Evolutionary conservation across 2,888 invertebrate genomes (phyloP).

Genomic region (Sylvicola cinctus): DNA sequence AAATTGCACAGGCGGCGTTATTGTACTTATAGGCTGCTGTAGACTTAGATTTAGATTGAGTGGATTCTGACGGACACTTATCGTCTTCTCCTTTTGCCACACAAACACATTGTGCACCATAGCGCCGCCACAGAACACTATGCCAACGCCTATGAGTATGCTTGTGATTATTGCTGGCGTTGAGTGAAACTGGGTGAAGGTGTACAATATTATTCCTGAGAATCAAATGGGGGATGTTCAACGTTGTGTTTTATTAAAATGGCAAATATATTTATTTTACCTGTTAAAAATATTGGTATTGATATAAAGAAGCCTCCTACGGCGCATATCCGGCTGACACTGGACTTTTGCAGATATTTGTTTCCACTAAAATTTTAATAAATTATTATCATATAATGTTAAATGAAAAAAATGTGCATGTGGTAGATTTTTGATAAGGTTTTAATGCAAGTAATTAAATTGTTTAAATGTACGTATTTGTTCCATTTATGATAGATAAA

Average conservation of each 20-base stretch:
- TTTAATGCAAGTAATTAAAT: too few species aligned
- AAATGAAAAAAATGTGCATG: too few species aligned
- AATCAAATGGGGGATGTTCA: constrained; percentile 10
- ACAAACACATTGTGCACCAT: constrained; percentile 90
- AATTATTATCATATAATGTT: too few species aligned
- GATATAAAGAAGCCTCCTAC: constrained; percentile 88
- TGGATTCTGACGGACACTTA: constrained; percentile 36
- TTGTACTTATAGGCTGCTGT: constrained; percentile 18
- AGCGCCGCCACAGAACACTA: constrained; percentile 79
- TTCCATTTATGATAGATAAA: too few species aligned
- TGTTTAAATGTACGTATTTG: too few species aligned
- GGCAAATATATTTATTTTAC: constrained; percentile 27
- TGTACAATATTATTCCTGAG: constrained; percentile 77
- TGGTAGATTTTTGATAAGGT: too few species aligned
- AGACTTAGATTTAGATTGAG: constrained; percentile 16
- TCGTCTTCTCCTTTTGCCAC: constrained; percentile 82
- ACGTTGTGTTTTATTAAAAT: not conserved
- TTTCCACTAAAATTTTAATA: constrained; percentile 49
- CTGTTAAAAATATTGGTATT: constrained; percentile 82
- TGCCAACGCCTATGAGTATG: constrained; percentile 74
- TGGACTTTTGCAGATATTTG: constrained; percentile 81
- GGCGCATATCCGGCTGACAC: constrained; percentile 74
- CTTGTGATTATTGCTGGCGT: constrained; percentile 82
- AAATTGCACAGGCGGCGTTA: constrained; percentile 11
- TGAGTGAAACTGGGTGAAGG: constrained; percentile 80